Conservation (phyloP, 2,797 vertebrate genomes). For the Aphelocoma californica region DNA sequence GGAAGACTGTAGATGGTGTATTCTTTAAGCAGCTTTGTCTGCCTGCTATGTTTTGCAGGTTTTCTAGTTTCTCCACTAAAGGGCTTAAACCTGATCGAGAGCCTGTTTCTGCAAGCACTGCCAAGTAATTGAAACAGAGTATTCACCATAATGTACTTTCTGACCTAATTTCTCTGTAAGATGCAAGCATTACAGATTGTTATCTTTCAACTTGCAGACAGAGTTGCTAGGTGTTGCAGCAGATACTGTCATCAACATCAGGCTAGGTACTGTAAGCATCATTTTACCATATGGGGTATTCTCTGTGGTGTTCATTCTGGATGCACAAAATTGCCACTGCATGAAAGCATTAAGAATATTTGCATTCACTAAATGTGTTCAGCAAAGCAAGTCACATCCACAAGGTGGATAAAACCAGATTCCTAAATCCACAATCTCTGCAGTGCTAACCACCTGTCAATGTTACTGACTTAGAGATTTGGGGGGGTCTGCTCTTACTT, state of each 20-base stretch:
- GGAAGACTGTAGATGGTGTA: not conserved
- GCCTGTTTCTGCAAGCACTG: not conserved
- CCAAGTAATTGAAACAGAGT: not conserved
- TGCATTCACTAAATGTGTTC: not conserved
- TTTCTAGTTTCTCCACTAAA: not conserved
- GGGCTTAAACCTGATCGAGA: not conserved
- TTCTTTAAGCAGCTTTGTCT: not conserved
- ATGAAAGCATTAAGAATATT: not conserved
- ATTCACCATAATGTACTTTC: not conserved
- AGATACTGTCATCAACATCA: slow-evolving; percentile 77
- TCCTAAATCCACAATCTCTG: not conserved
- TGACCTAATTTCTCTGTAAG: not conserved
- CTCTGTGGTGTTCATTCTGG: not conserved
- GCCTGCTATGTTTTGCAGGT: not conserved
- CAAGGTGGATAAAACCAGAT: not conserved
- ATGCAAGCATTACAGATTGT: not conserved
- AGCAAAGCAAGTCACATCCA: not conserved
- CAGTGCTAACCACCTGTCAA: not conserved
- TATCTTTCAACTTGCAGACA: slow-evolving; percentile 68
- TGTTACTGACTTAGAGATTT: not conserved
- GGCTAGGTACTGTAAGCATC: slow-evolving; percentile 77
- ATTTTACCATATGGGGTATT: not conserved
- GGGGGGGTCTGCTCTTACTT: not conserved
- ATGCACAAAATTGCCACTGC: not conserved
- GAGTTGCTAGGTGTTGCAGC: slow-evolving; percentile 79